Percentiles rank a stretch among this genome's conserved stretches.
These are phyloP conservation scores for Ahaetulla prasina DNA, from an alignment of 2,113 vertebrate genomes.

Conservation along the genomic window DNA sequence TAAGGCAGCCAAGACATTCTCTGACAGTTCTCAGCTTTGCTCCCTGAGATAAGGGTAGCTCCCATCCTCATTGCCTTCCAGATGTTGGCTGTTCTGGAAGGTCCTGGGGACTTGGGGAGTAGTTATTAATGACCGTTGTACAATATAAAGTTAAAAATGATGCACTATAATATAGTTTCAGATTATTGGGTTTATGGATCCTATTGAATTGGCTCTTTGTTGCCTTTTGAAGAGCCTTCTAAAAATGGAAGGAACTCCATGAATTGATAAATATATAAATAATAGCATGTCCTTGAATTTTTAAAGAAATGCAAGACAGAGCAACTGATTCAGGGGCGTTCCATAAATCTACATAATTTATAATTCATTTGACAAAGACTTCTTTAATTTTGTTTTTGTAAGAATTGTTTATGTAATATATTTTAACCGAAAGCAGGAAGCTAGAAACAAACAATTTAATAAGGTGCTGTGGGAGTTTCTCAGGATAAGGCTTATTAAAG, in stretches of 20 bases:
- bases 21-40: background rate
- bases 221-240: background rate
- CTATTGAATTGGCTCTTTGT: background rate
- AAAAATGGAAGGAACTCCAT: background rate
- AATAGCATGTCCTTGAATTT: background rate
- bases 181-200: background rate
- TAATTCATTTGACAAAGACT: background rate
- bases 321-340: background rate
- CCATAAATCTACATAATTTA: background rate
- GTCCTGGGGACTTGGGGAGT: background rate
- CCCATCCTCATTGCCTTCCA: background rate
- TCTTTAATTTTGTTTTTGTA: constrained; percentile 41
- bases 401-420: constrained; percentile 42
- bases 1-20: background rate
- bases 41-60: background rate
- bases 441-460: constrained; percentile 70
- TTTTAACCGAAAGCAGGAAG: constrained; percentile 45
- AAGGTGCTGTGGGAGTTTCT: constrained; percentile 57
- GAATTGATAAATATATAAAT: background rate
- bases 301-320: background rate
- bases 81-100: background rate
- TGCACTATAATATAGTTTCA: background rate
- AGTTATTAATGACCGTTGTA: background rate
- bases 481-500: constrained; percentile 58
- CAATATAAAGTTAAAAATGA: background rate